phyloP scores from a whole-genome alignment of 2,888 invertebrate genomes.

The Pyrrhosoma nymphula region DNA sequence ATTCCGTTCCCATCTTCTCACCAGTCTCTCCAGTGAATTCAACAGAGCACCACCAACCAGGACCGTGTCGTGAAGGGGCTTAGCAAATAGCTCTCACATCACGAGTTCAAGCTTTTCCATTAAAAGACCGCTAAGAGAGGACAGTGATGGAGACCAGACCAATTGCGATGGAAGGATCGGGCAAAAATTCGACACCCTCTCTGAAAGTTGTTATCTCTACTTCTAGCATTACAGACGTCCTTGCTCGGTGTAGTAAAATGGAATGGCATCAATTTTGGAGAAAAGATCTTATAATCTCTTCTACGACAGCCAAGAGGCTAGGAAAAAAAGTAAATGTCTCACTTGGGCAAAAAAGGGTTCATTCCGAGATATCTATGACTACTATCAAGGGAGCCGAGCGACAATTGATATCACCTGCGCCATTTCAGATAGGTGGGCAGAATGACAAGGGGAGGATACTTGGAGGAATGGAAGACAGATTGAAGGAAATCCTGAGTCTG shows the following conservation, averaged over 20 bases:
- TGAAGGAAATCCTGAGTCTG: too few relatives aligned
- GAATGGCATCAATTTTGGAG: neutral
- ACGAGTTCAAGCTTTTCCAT: neutral
- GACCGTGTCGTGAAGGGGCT: neutral
- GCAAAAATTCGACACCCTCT: neutral
- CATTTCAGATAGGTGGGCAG: too few relatives aligned
- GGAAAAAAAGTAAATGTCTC: neutral
- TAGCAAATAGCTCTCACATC: neutral
- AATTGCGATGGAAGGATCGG: neutral
- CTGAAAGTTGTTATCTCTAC: neutral
- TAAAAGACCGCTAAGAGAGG: neutral
- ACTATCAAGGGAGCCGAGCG: too few relatives aligned
- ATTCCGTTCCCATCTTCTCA: neutral
- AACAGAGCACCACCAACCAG: neutral
- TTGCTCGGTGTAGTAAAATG: neutral
- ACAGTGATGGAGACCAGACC: neutral
- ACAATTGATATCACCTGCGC: too few relatives aligned
- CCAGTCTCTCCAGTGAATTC: neutral
- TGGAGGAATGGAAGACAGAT: too few relatives aligned
- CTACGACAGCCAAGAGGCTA: neutral
- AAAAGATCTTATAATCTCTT: neutral
- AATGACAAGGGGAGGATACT: too few relatives aligned
- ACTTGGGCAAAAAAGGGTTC: too few relatives aligned
- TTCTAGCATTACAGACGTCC: neutral
- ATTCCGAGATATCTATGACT: too few relatives aligned